Evolutionary conservation across 2,113 vertebrate species (phyloP).

Genomic region (Scatophagus argus): DNA sequence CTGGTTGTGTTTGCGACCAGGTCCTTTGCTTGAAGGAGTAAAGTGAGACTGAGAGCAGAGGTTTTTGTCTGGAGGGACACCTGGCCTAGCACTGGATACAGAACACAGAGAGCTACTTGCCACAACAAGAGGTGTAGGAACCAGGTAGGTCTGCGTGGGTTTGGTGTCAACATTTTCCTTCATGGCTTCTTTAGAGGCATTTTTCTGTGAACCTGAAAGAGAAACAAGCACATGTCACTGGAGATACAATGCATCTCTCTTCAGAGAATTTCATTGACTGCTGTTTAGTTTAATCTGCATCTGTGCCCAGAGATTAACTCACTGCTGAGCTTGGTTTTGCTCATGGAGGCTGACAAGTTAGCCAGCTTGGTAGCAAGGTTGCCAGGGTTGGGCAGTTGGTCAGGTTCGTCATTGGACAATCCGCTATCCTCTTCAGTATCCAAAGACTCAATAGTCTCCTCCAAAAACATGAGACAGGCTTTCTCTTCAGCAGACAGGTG

Average conservation of each 20-base stretch:
- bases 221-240: slow-evolving; percentile 10
- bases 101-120: slow-evolving; percentile 65
- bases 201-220: slow-evolving; percentile 74
- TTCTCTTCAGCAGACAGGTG: slow-evolving; percentile 93
- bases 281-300: background rate
- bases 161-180: slow-evolving; percentile 27
- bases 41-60: slow-evolving; percentile 18
- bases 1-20: slow-evolving; percentile 16
- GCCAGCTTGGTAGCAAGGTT: slow-evolving; percentile 68
- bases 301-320: slow-evolving; percentile 46
- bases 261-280: background rate
- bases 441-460: slow-evolving; percentile 93
- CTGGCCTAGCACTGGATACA: slow-evolving; percentile 60
- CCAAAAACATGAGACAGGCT: slow-evolving; percentile 93
- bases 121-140: slow-evolving; percentile 74
- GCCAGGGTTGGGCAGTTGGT: slow-evolving; percentile 56
- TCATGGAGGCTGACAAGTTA: slow-evolving; percentile 71
- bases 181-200: slow-evolving; percentile 12
- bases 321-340: slow-evolving; percentile 67
- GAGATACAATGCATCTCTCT: background rate
- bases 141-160: slow-evolving; percentile 57
- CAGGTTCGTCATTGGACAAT: slow-evolving; percentile 84
- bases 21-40: slow-evolving; percentile 16
- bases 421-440: slow-evolving; percentile 89
- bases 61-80: slow-evolving; percentile 14